phyloP scores from a whole-genome alignment of 2,888 invertebrate genomes.

The Arctia plantaginis region DNA sequence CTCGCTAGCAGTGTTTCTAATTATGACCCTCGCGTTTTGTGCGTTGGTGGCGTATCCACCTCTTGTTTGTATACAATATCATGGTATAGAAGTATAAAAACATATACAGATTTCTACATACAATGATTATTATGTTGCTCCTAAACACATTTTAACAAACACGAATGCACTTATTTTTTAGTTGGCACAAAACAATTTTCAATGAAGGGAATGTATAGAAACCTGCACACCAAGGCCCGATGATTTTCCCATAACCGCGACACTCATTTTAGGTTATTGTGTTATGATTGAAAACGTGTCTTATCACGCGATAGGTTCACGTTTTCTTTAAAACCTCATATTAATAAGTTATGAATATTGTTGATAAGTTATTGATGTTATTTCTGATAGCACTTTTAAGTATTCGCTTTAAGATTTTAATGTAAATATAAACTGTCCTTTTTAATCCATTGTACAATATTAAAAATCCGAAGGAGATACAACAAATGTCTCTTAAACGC shows the following conservation, averaged over 20 bases:
- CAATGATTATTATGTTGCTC: not conserved
- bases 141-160: not conserved
- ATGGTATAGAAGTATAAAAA: too few relatives aligned
- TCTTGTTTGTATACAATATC: too few relatives aligned
- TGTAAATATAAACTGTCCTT: not conserved
- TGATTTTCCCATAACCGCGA: slow-evolving; percentile 65
- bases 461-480: not conserved
- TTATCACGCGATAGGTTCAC: slow-evolving; percentile 74
- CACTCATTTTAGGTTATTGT: slow-evolving; percentile 66
- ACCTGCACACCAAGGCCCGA: slow-evolving; percentile 39
- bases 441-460: not conserved
- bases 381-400: not conserved
- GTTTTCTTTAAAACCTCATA: slow-evolving; percentile 59
- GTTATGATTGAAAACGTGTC: slow-evolving; percentile 85
- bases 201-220: slow-evolving; percentile 39
- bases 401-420: not conserved
- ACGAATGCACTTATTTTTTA: not conserved
- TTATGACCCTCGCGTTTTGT: too few relatives aligned
- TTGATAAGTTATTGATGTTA: not conserved
- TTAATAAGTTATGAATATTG: slow-evolving; percentile 47
- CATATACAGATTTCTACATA: not conserved
- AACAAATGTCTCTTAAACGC: not conserved
- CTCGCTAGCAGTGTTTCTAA: too few relatives aligned
- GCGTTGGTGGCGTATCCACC: too few relatives aligned
- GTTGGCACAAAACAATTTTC: not conserved